phyloP scores from a whole-genome alignment of 2,888 invertebrate species.

The Cephonodes hylas region DNA sequence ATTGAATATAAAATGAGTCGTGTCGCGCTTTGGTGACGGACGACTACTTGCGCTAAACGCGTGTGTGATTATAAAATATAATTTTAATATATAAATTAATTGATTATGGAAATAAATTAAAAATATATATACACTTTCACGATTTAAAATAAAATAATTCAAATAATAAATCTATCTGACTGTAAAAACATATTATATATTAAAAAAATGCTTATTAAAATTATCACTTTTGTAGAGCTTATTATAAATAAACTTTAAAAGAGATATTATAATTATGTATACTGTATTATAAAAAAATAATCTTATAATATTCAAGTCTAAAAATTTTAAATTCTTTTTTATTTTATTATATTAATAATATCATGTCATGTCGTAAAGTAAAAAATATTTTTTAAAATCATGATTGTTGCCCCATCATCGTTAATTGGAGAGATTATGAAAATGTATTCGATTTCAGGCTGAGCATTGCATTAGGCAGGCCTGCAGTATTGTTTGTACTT shows the following conservation, averaged over 20 bases:
- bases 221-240: background rate
- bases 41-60: background rate
- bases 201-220: background rate
- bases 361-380: background rate
- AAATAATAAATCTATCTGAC: background rate
- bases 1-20: background rate
- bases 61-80: background rate
- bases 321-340: background rate
- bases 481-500: constrained; percentile 38
- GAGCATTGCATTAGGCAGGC: background rate
- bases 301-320: background rate
- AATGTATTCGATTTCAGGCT: background rate
- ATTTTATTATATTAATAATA: background rate
- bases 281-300: background rate
- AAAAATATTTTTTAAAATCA: constrained; percentile 19
- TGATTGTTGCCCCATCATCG: constrained; percentile 31
- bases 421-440: background rate
- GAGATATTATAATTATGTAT: background rate
- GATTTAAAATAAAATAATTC: background rate
- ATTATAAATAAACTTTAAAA: constrained; percentile 2
- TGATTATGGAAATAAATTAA: background rate
- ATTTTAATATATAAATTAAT: background rate
- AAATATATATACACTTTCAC: too few relatives aligned
- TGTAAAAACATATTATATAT: background rate
- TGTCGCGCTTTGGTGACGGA: background rate